Base-by-base conservation (phyloP, 2,113 vertebrate genomes). In the Trogon surrucura region DNA sequence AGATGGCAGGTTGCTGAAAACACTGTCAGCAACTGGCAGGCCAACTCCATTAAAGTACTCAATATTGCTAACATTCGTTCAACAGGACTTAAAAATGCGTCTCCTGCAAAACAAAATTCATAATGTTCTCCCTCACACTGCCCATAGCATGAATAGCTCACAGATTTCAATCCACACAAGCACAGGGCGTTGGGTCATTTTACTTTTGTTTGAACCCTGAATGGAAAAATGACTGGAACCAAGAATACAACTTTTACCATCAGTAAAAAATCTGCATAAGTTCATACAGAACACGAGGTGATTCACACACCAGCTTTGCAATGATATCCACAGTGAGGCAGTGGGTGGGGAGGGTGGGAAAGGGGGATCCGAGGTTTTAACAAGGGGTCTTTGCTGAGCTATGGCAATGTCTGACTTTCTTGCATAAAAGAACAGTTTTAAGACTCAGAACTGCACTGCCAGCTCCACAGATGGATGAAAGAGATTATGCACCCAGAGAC, bases 1-100 rank as follows among this genome's bases (percentile, higher is more conserved):
- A 93, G 74, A 94, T 80, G 87, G 93, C 91, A 96, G 71, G 91
- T 85, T 95, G 94, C 87, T 94, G 93, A 95, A 89, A 96, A 89
- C 50, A 62, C 70, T 89, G 94, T 80, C 93, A 96, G 93, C 85
- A 91, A 89, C 87, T 58, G 87, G 85, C 85, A 97, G 50, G 62
- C 85, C 73, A 41, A 66, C 74, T 96, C 85, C 88, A 85, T 80
- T 85, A 77, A 92, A 80, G 58, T 50, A 62, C 85, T 88, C 89
- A 47, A 64, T 89, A 95, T 60, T 86, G 89, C 77, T 79, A 91
- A 87, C 80, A 79, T 26, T 23, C 34, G 73, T 94, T 82, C 62
- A 84, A 75, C 48, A 27, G 83, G 72, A 88, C 74, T 82, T 80
- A 70, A 91, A 97, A 91, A 91, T 38, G 1, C 41, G 34, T 92